phyloP scores from a whole-genome alignment of 2,888 invertebrate species.

The Ptychoptera contaminata region DNA sequence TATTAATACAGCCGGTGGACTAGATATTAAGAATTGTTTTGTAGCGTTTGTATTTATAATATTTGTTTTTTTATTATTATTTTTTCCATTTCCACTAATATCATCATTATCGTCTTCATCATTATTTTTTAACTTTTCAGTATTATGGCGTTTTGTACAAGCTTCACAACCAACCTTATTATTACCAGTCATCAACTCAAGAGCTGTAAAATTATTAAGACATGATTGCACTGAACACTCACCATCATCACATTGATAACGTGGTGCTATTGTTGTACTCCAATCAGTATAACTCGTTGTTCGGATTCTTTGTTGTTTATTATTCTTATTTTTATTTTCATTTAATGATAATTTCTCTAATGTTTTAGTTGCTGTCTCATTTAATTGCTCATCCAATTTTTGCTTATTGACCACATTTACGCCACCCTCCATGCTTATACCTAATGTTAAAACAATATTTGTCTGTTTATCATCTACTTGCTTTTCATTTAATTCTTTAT shows the following conservation, averaged over 20 bases:
- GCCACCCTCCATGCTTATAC: constrained; percentile 16
- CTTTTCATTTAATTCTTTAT: constrained; percentile 36
- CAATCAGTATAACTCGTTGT: constrained; percentile 30
- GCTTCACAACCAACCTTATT: constrained; percentile 88
- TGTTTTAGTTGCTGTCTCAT: constrained; percentile 11
- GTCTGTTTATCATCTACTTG: constrained; percentile 27
- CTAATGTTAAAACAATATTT: constrained; percentile 20
- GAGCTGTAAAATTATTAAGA: constrained; percentile 79
- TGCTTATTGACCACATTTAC: constrained; percentile 4
- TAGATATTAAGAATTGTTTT: constrained; percentile 72
- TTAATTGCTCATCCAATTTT: neutral
- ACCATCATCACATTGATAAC: constrained; percentile 58
- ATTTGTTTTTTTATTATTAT: constrained; percentile 48
- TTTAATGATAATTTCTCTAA: constrained; percentile 8
- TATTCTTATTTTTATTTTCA: constrained; percentile 8
- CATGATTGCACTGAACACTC: constrained; percentile 79
- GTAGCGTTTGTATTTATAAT: constrained; percentile 61
- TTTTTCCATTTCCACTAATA: constrained; percentile 29
- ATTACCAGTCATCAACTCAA: constrained; percentile 78
- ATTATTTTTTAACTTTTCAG: too few relatives aligned
- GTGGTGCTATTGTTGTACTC: constrained; percentile 41
- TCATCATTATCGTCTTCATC: too few relatives aligned
- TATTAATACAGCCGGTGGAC: constrained; percentile 86
- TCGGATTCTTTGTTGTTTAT: constrained; percentile 20
- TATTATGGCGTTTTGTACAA: constrained; percentile 60